Evolutionary conservation across 2,797 vertebrate species (phyloP).

Genomic region (Setipinna tenuifilis): DNA sequence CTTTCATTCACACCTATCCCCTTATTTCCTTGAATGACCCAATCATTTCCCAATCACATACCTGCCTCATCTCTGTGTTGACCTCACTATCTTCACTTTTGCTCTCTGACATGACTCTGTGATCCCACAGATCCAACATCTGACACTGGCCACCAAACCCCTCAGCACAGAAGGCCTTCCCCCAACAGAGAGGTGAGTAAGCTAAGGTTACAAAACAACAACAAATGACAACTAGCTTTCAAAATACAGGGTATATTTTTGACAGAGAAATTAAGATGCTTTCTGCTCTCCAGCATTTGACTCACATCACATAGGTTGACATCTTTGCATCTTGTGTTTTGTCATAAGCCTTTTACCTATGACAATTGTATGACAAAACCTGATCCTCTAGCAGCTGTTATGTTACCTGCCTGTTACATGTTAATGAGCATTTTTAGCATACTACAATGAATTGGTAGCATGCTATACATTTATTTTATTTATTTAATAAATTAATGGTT

Average conservation of each 20-base stretch:
- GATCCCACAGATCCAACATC: constrained; percentile 60
- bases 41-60: neutral
- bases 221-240: neutral
- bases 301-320: neutral
- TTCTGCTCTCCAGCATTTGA: neutral
- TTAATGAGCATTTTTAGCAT: neutral
- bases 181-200: constrained; percentile 90
- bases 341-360: neutral
- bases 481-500: too few relatives aligned
- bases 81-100: constrained; percentile 48
- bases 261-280: neutral
- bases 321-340: neutral
- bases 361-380: neutral
- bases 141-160: constrained; percentile 78
- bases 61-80: constrained; percentile 29
- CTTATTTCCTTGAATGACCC: constrained; percentile 31
- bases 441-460: neutral
- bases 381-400: neutral
- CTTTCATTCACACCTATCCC: constrained; percentile 38
- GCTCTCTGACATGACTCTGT: constrained; percentile 47
- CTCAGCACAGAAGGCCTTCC: constrained; percentile 85
- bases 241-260: neutral
- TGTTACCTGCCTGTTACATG: neutral
- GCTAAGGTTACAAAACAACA: neutral
- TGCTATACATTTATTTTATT: neutral